Base-by-base conservation (phyloP, 1,140 invertebrate species). In the Hyposmocoma kahamanoa region DNA sequence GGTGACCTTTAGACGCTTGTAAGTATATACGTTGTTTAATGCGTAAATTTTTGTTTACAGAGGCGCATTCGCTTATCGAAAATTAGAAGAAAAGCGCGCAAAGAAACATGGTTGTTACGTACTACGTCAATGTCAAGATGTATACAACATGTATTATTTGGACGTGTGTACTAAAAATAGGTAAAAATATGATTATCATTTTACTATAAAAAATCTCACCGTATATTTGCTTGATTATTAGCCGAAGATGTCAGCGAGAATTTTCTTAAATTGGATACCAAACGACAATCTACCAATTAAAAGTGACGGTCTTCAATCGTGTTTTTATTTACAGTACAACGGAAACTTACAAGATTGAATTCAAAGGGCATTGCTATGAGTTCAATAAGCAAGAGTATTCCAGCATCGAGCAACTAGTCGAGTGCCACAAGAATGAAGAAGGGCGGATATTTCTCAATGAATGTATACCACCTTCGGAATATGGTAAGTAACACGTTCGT, bases 401-500 rank as follows among this genome's bases (percentile, higher is more conserved):
- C 49, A 91, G 88, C 21, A 86, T 95, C 19, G 74, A 84, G 47
- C 88, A 92, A 44, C 79, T 95, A 19, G 81, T 94, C 24, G 60
- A 72, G 5, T 87, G 89, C 49, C 90, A 92, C 68, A 88, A 89
- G 65, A 81, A 90, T 77, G 76, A 88, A 10, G 86, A 90, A 34
- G 82, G 79, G 22, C 63, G 79, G 34, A 85, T 93, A 63, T 89
- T 87, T 63, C 72, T 95, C 5, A 87, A 89, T 26, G 92, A 94
- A 73, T 95, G 94, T 62, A 88, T 96, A 67, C 93, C 92, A 30
- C 91, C 94, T 11, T 95, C 95, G 1, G 94, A 95, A 88, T 95
- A 94, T 87, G 95, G 93, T 95, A 88, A 67, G 67, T 59, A 22
- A 1, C 11, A 15, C 20, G 19, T 19, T 9, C 18, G 8, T 30